Evolutionary conservation across 1,140 invertebrate species (phyloP).

Genomic region (Pachypsylla venusta): DNA sequence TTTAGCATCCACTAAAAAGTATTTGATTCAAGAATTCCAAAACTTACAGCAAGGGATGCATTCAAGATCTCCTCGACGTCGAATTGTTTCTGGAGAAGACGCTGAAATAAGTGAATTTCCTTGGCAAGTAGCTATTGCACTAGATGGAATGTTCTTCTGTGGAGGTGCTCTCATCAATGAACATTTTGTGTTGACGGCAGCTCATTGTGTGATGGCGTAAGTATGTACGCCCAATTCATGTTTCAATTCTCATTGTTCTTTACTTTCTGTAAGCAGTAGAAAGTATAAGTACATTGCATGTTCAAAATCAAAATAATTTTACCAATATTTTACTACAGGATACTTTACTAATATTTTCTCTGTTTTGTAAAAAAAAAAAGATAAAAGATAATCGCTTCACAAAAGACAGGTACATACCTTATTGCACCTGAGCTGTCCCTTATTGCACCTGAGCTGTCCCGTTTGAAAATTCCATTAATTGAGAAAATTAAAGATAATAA

Average conservation of each 20-base stretch:
- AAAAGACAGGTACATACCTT: no score
- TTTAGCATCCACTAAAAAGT: no score
- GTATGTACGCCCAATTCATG: neutral
- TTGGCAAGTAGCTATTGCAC: conserved; percentile 31
- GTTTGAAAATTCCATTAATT: no score
- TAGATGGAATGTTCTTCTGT: conserved; percentile 36
- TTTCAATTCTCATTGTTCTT: neutral
- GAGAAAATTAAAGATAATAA: no score
- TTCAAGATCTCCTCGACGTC: conserved; percentile 10
- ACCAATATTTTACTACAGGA: no score
- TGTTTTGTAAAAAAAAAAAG: no score
- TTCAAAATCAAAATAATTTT: no score
- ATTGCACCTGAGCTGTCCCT: no score
- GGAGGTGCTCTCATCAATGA: conserved; percentile 41
- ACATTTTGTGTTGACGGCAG: conserved; percentile 40
- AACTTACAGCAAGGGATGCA: neutral
- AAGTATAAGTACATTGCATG: no score
- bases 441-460: no score
- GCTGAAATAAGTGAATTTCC: conserved; percentile 30
- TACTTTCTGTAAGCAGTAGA: neutral
- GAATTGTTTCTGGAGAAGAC: conserved; percentile 29
- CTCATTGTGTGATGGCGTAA: conserved; percentile 40
- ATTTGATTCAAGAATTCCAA: conserved; percentile 9
- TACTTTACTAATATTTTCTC: no score
- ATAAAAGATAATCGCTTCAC: no score